Conservation (phyloP, 2,113 vertebrate genomes). For the Forbesichthys papilliferus region DNA sequence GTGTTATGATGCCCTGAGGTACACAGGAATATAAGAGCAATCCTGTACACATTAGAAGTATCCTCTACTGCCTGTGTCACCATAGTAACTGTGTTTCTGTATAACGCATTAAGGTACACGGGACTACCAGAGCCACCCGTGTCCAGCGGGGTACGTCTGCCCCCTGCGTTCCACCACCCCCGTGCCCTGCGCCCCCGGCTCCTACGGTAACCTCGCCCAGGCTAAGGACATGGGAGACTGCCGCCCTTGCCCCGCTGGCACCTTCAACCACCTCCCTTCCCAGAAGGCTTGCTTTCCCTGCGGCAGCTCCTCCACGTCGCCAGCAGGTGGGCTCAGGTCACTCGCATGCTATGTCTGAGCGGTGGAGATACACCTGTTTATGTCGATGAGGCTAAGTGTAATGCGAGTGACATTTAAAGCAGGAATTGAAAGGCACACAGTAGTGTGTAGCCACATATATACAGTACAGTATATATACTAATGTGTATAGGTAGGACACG, state of each 20-base stretch:
- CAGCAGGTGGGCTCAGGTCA: conserved; percentile 68
- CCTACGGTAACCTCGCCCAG: conserved; percentile 71
- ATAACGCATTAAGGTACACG: conserved; percentile 74
- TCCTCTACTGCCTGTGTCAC: no score
- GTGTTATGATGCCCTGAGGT: conserved; percentile 65
- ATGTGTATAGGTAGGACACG: no score
- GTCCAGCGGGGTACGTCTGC: conserved; percentile 83
- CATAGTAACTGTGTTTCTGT: neutral
- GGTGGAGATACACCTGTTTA: no score
- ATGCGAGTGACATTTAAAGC: no score
- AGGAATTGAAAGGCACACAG: no score
- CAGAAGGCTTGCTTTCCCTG: conserved; percentile 88
- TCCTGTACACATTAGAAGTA: conserved; percentile 34
- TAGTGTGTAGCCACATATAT: no score
- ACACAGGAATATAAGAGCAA: conserved; percentile 73
- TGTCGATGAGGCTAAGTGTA: no score
- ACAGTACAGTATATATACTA: no score
- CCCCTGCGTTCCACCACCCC: conserved; percentile 72
- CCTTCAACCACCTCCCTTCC: conserved; percentile 83
- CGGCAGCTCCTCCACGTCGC: conserved; percentile 85
- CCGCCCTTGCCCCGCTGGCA: conserved; percentile 81
- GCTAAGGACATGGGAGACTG: conserved; percentile 73
- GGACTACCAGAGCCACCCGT: conserved; percentile 66
- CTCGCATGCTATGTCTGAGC: no score
- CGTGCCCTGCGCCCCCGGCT: conserved; percentile 82